A percentile compares a stretch with the other conserved stretches of the same genome.
These are phyloP conservation scores for Formica aserva DNA, from an alignment of 2,888 invertebrate genomes.

Conservation along the genomic window DNA sequence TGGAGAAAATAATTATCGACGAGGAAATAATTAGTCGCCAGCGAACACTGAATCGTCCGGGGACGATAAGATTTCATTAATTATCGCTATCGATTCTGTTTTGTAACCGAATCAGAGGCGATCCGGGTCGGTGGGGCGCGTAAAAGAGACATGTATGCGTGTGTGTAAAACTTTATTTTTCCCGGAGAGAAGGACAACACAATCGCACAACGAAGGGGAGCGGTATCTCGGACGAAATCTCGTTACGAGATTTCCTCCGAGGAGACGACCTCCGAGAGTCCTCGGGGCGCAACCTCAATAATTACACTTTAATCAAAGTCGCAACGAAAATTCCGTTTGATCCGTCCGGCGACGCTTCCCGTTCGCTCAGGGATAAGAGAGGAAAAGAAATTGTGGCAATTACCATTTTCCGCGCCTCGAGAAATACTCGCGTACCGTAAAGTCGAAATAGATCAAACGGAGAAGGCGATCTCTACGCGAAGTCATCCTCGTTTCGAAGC, in stretches of 20 bases:
- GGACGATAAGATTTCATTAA: neutral
- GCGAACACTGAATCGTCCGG: neutral
- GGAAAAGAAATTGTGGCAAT: conserved; percentile 51
- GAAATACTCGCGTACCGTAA: conserved; percentile 4
- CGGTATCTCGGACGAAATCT: conserved; percentile 48
- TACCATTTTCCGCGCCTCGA: conserved; percentile 44
- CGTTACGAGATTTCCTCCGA: conserved; percentile 54
- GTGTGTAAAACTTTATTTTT: neutral
- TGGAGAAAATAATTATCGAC: neutral
- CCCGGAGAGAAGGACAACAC: neutral
- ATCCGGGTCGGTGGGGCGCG: neutral
- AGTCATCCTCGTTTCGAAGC: conserved; percentile 17
- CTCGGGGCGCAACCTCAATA: conserved; percentile 53
- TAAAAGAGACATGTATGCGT: neutral
- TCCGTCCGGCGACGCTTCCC: conserved; percentile 19
- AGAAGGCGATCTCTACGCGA: neutral
- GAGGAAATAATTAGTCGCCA: conserved; percentile 16
- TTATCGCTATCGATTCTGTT: conserved; percentile 8
- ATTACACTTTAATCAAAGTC: conserved; percentile 68
- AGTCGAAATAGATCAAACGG: conserved; percentile 32
- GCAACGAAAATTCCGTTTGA: conserved; percentile 60
- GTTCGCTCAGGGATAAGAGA: conserved; percentile 32
- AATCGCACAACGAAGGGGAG: neutral
- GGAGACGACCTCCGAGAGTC: conserved; percentile 45
- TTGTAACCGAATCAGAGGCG: neutral